A percentile compares a stretch with the other conserved stretches of the same genome.
phyloP scores from a whole-genome alignment of 1,140 invertebrate species.

The Drosophila nebulosa region DNA sequence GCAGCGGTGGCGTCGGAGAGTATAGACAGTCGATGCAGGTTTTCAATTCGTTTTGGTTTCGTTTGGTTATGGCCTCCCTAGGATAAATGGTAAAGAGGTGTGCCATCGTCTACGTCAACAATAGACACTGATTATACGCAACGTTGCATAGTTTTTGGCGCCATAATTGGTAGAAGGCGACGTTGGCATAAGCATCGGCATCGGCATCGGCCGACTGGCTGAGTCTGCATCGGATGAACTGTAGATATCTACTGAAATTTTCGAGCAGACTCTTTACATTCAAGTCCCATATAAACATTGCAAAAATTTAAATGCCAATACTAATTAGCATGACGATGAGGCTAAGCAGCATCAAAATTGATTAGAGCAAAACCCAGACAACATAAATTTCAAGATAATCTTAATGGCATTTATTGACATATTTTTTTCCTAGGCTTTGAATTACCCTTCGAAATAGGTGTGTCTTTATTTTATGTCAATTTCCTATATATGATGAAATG shows the following conservation, averaged over 20 bases:
- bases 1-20: not conserved
- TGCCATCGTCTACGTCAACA: slow-evolving; percentile 19
- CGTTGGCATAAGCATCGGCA: not conserved
- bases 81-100: slow-evolving; percentile 23
- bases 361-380: not conserved
- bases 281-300: not conserved
- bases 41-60: slow-evolving; percentile 20
- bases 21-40: slow-evolving; percentile 35
- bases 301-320: not conserved
- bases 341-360: not conserved
- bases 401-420: too few relatives aligned
- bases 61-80: slow-evolving; percentile 7
- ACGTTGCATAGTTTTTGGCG: slow-evolving; percentile 29
- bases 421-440: too few relatives aligned
- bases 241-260: not conserved
- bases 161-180: not conserved
- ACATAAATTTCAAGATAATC: too few relatives aligned
- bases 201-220: not conserved
- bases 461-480: too few relatives aligned
- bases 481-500: too few relatives aligned
- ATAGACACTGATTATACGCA: slow-evolving; percentile 41
- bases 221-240: not conserved
- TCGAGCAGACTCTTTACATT: not conserved
- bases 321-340: not conserved
- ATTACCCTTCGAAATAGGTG: too few relatives aligned